A percentile compares a stretch with the other conserved stretches of the same genome.
Conservation (phyloP, 2,888 invertebrate species). For the Molorchus minor region DNA sequence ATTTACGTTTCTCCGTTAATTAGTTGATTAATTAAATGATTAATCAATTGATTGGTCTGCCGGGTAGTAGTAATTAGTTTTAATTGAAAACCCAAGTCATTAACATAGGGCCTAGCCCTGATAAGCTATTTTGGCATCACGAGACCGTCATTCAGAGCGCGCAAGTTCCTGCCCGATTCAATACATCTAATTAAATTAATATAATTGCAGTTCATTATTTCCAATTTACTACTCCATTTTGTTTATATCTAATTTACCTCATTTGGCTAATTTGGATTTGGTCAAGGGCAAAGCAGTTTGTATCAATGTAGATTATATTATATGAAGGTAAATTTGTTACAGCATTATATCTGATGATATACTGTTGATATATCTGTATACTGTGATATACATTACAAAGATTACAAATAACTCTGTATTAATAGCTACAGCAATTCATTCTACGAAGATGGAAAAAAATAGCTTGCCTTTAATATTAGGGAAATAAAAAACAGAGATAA, state of each 20-base stretch:
- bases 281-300: too few species aligned
- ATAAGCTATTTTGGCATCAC: constrained; percentile 66
- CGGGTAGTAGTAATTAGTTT: constrained; percentile 64
- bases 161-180: constrained; percentile 48
- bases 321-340: too few species aligned
- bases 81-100: constrained; percentile 77
- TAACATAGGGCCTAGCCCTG: constrained; percentile 67
- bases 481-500: too few species aligned
- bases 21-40: constrained; percentile 63
- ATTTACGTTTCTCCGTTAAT: constrained; percentile 61
- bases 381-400: too few species aligned
- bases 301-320: too few species aligned
- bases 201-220: constrained; percentile 34
- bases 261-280: constrained; percentile 12
- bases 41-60: constrained; percentile 63
- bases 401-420: too few species aligned
- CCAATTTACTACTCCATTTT: constrained; percentile 21
- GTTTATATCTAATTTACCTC: constrained; percentile 17
- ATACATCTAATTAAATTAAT: constrained; percentile 54
- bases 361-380: too few species aligned
- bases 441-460: too few species aligned
- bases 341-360: too few species aligned
- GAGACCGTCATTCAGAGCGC: constrained; percentile 48
- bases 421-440: too few species aligned
- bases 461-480: too few species aligned